Percentiles rank a stretch among this genome's conserved stretches.
These are phyloP conservation scores for Eupithecia tripunctaria DNA, from an alignment of 2,888 invertebrate species.

Conservation along the genomic window DNA sequence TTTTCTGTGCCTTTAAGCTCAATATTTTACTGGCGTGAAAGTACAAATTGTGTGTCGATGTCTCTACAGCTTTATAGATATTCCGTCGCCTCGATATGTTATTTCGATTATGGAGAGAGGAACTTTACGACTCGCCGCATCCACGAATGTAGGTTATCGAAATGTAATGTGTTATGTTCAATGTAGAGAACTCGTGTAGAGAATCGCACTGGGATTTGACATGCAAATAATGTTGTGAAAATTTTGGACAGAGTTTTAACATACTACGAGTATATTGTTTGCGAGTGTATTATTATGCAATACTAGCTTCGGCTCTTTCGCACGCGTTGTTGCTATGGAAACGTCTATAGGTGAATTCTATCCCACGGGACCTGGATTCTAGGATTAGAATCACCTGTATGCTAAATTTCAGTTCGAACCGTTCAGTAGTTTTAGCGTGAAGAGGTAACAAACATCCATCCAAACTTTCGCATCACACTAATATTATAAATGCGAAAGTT, in stretches of 20 bases:
- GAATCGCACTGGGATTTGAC: conserved; percentile 20
- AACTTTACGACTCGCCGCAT: conserved; percentile 38
- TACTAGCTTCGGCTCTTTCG: no score
- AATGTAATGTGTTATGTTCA: conserved; percentile 35
- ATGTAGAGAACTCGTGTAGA: conserved; percentile 23
- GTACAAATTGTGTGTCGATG: conserved; percentile 20
- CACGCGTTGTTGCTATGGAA: no score
- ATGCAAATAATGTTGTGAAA: conserved; percentile 10
- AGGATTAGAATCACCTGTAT: no score
- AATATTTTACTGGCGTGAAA: conserved; percentile 16
- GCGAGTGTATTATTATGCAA: no score
- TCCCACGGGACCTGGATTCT: no score
- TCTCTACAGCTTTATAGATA: conserved; percentile 31
- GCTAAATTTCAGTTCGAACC: no score
- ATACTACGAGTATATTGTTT: no score
- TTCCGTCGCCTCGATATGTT: conserved; percentile 32
- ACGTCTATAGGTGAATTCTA: no score
- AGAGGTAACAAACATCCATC: no score
- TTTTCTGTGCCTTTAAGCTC: not conserved
- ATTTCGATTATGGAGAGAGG: conserved; percentile 37
- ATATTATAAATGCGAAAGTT: no score
- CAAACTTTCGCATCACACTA: no score
- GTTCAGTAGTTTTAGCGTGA: no score
- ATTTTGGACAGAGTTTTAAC: not conserved
- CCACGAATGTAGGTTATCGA: conserved; percentile 37